Percentiles rank a stretch among this genome's conserved stretches.
Evolutionary conservation across 2,113 vertebrate species (phyloP).

Genomic region (Cyanoderma ruficeps): DNA sequence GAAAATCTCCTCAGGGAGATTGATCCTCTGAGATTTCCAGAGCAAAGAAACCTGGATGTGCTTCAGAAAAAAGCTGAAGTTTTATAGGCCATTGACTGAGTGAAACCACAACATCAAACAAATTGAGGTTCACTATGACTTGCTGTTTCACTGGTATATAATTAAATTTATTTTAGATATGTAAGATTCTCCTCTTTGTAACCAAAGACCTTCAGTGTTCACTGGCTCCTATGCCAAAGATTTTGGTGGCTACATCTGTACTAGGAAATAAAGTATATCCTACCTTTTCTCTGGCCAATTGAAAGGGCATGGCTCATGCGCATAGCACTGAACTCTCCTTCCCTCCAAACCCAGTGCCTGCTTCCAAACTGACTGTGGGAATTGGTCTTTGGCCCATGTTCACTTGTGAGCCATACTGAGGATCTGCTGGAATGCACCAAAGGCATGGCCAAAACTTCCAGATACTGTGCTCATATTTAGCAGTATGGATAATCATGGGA

Average conservation of each 20-base stretch:
- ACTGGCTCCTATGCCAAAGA: not conserved
- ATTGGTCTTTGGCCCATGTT: not conserved
- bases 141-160: not conserved
- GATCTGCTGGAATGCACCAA: not conserved
- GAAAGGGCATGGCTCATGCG: not conserved
- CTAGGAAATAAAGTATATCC: not conserved
- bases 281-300: not conserved
- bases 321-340: not conserved
- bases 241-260: not conserved
- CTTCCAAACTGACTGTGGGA: not conserved
- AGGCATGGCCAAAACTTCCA: not conserved
- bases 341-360: not conserved
- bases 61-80: slow-evolving; percentile 15
- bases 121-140: not conserved
- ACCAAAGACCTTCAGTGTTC: not conserved
- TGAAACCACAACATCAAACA: not conserved
- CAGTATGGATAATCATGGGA: not conserved
- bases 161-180: not conserved
- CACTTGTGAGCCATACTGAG: not conserved
- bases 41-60: not conserved
- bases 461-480: not conserved
- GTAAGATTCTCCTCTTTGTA: not conserved
- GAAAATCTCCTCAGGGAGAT: slow-evolving; percentile 32
- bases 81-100: slow-evolving; percentile 24
- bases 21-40: slow-evolving; percentile 38